Base-by-base conservation (phyloP, 2,113 vertebrate genomes). In the Anhinga anhinga region DNA sequence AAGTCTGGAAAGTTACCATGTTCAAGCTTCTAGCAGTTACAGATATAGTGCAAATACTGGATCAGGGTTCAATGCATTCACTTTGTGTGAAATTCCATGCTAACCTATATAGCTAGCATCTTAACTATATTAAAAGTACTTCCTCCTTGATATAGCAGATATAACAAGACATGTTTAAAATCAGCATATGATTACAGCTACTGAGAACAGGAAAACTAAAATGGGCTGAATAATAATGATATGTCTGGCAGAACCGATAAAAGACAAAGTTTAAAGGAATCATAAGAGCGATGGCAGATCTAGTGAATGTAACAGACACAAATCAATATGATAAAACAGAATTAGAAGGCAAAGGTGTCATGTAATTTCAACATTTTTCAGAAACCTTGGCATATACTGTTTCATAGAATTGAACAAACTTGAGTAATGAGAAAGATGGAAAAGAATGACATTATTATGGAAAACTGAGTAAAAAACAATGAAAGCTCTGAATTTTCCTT, bases 261-360 rank as follows among this genome's bases (percentile, higher is more conserved):
- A 92, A 96, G 72, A 52, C 25, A 58, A 88, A 85, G 34, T 58
- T 95, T 93, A 96, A 95, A 90, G 52, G 29, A 88, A 69, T 70
- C 27, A 26, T 34, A 27, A 93, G 23, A 89, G 13, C 20, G 21
- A 78, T 88, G 63, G 38, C 22, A 94, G 52, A 42, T 58, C 29
- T 72, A 69, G 40, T 66, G 56, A 91, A 88, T 42, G 21, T n/a
- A 85, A 65, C 25, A 59, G 61, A 47, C 34, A 88, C 13, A 70
- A 52, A 67, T 83, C 45, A 86, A 40, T 56, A 66, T 13, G 18
- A 91, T 88, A 83, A 95, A 95, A 49, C 3, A 56, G 62, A 65
- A 88, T 50, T 78, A 83, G 55, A 87, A 91, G 40, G 63, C 26
- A 80, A 90, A 92, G 38, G 44, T 53, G 42, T 73, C 21, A n/a